Percentiles rank a stretch among this genome's conserved stretches.
Conservation (phyloP, 2,113 vertebrate species). For the Malurus melanocephalus region DNA sequence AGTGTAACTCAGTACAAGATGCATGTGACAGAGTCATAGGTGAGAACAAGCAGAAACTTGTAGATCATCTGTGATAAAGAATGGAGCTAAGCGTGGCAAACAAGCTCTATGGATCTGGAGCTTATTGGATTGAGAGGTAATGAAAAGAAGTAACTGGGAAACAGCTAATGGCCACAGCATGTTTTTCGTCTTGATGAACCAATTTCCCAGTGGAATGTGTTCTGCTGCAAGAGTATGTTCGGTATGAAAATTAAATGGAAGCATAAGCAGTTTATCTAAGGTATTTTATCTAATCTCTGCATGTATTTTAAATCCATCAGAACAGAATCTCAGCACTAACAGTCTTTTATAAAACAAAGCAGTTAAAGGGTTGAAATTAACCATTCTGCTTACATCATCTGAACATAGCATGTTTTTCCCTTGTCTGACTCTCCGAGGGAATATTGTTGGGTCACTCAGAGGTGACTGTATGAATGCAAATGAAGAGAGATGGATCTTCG, state of each 20-base stretch:
- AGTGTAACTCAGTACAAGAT: not conserved
- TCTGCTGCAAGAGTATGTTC: slow-evolving; percentile 22
- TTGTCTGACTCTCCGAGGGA: not conserved
- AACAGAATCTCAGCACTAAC: not conserved
- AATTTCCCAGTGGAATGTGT: slow-evolving; percentile 13
- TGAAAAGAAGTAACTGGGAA: not conserved
- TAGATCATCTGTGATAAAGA: not conserved
- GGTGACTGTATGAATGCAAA: not conserved
- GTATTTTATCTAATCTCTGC: slow-evolving; percentile 36
- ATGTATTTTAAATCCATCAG: not conserved
- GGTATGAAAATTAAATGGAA: slow-evolving; percentile 41
- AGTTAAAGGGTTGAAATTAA: not conserved
- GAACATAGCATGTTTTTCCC: not conserved
- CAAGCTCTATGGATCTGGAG: not conserved
- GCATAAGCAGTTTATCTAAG: not conserved
- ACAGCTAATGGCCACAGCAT: not conserved
- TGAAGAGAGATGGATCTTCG: not conserved
- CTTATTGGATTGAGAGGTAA: not conserved
- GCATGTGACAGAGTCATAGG: not conserved
- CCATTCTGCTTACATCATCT: not conserved
- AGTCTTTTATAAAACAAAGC: not conserved
- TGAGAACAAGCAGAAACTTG: not conserved
- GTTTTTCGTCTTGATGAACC: not conserved
- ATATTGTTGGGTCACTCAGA: not conserved
- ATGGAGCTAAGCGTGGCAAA: not conserved